Evolutionary conservation across 2,113 vertebrate genomes (phyloP).

Genomic region (Sander lucioperca): DNA sequence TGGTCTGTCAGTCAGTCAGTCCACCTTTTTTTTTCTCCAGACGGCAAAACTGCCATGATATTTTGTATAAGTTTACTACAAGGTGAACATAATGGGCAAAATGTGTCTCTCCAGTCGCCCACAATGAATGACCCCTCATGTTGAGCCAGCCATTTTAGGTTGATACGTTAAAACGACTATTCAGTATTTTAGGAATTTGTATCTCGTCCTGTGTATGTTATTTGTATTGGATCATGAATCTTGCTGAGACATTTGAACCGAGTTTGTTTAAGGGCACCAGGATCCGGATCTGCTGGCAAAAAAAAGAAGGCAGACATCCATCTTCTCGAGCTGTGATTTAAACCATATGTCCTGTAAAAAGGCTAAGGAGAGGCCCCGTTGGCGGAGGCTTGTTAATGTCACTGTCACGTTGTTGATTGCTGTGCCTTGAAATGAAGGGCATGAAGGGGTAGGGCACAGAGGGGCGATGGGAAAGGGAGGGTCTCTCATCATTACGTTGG

Average conservation of each 20-base stretch:
- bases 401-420: conserved; percentile 80
- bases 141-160: neutral
- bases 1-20: neutral
- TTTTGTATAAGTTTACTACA: neutral
- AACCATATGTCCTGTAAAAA: conserved; percentile 92
- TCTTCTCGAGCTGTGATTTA: conserved; percentile 87
- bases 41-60: neutral
- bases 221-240: conserved; percentile 2
- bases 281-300: conserved; percentile 58
- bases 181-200: neutral
- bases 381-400: conserved; percentile 84
- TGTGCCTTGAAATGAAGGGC: conserved; percentile 79
- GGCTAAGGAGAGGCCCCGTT: conserved; percentile 86
- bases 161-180: neutral
- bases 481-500: conserved; percentile 18
- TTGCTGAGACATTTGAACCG: neutral
- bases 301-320: conserved; percentile 72
- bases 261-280: conserved; percentile 76
- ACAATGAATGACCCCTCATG: neutral
- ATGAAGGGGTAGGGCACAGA: conserved; percentile 26
- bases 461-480: neutral
- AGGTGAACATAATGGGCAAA: neutral
- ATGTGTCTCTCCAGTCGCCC: neutral
- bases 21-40: too few relatives aligned
- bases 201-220: neutral